Conservation (phyloP, 2,797 vertebrate species). For the Hipposideros larvatus region DNA sequence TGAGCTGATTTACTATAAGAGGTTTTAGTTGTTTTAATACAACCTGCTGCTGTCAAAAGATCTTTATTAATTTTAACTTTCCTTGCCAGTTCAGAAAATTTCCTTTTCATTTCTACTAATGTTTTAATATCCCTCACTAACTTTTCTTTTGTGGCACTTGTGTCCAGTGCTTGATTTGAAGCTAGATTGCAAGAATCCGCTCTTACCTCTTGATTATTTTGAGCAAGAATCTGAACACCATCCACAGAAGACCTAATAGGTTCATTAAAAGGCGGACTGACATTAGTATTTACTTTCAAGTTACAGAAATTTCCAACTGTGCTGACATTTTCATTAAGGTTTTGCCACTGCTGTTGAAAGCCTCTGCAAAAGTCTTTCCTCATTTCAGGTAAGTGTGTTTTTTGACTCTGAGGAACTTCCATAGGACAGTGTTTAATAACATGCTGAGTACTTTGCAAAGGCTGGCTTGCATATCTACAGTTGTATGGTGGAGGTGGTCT, state of each 20-base stretch:
- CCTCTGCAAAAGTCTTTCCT: conserved; percentile 62
- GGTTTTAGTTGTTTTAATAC: conserved; percentile 61
- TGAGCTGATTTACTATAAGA: background rate
- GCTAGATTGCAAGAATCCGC: background rate
- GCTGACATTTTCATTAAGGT: conserved; percentile 57
- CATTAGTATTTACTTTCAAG: conserved; percentile 60
- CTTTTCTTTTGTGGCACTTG: conserved; percentile 76
- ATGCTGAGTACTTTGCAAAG: conserved; percentile 65
- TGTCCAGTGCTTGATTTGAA: conserved; percentile 69
- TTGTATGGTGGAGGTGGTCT: conserved; percentile 71
- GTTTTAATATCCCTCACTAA: conserved; percentile 82
- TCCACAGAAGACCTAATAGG: conserved; percentile 18
- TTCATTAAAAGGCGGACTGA: conserved; percentile 71
- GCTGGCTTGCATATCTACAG: conserved; percentile 66
- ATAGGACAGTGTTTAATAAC: conserved; percentile 59
- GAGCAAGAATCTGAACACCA: conserved; percentile 57
- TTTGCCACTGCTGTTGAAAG: conserved; percentile 81
- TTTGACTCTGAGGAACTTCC: conserved; percentile 74
- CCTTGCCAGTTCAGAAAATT: conserved; percentile 81
- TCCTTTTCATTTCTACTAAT: conserved; percentile 81
- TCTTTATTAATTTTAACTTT: conserved; percentile 80
- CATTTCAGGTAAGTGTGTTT: conserved; percentile 55
- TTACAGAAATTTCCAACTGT: conserved; percentile 57
- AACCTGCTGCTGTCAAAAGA: conserved; percentile 74
- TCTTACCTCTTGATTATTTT: conserved; percentile 72